A percentile compares a stretch with the other conserved stretches of the same genome.
Evolutionary conservation across 2,888 invertebrate genomes (phyloP).

Genomic region (Linyphia triangularis): DNA sequence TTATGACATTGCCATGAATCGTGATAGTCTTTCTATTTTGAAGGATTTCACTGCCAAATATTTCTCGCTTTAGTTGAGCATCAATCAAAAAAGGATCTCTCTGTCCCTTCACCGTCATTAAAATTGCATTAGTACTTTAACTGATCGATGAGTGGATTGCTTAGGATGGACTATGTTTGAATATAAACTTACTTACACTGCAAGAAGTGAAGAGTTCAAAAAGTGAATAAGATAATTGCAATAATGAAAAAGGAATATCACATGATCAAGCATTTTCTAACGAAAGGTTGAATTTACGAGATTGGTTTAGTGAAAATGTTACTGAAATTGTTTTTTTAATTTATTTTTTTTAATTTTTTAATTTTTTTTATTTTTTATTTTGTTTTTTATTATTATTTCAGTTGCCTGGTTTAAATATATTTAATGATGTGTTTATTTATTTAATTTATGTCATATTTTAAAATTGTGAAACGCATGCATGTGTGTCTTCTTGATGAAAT

Average conservation of each 20-base stretch:
- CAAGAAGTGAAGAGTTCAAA: neutral
- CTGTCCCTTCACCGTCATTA: conserved; percentile 52
- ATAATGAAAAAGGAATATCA: neutral
- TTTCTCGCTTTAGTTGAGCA: conserved; percentile 16
- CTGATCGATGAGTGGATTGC: conserved; percentile 37
- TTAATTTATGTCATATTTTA: no score
- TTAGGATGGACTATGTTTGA: neutral
- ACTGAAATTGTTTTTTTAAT: no score
- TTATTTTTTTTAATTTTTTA: no score
- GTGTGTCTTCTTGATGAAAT: no score
- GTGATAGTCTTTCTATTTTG: conserved; percentile 19
- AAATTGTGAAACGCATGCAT: no score
- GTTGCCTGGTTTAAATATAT: no score
- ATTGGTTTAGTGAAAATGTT: no score
- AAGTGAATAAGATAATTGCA: neutral
- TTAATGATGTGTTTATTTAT: no score
- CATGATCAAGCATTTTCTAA: no score
- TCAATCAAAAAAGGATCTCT: conserved; percentile 64
- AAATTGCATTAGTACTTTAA: conserved; percentile 57
- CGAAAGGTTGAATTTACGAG: no score
- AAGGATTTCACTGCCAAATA: conserved; percentile 51
- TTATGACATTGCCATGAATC: neutral
- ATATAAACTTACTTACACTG: conserved; percentile 11
- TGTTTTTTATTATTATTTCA: no score
- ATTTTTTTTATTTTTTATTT: no score